Evolutionary conservation across 2,113 vertebrate species (phyloP), one percentile per base, ranked within the genome.

Genomic region (Tamias sibiricus): DNA sequence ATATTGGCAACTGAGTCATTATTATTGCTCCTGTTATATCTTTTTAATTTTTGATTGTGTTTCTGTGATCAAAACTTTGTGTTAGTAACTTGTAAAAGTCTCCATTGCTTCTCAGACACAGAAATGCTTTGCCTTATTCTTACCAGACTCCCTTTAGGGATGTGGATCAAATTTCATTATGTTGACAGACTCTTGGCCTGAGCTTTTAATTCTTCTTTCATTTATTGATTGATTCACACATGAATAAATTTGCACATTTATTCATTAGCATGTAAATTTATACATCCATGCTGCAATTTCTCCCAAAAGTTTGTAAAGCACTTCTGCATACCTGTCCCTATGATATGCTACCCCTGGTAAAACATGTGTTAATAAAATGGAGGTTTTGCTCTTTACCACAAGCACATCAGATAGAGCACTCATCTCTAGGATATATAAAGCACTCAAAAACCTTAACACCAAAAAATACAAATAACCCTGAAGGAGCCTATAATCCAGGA

Each of bases 181-280:
- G 35, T 19, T 89, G 57, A 52, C 3, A 76, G 35, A 0, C 12
- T 37, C 37, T 79, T 92, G 11, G 22, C 40, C 66, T 91, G 66
- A 96, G 59, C 7, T 89, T 86, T 94, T 92, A 87, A 84, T 92
- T 89, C 87, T 74, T 90, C 30, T 87, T 92, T 95, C 49, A 85
- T 64, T 97, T 69, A 87, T 79, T 87, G 88, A 62, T 85, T 86
- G 3, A 83, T 77, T 76, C 30, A 74, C 40, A 8, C 28, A 75
- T 87, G 19, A 74, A 44, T 79, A 90, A 24, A 66, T 49, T 49
- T n/a, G 44, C 71, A n/a, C 4, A 88, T 96, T 85, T 80, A 91
- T 88, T 86, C 22, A 92, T 86, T 93, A 91, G 69, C 75, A 84
- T 54, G 86, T 91, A 80, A 72, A 83, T 82, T 44, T 42, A 62